Evolutionary conservation across 2,113 vertebrate genomes (phyloP), one percentile per base, ranked within the genome.

Genomic region (Mesembrinibis cayennensis): DNA sequence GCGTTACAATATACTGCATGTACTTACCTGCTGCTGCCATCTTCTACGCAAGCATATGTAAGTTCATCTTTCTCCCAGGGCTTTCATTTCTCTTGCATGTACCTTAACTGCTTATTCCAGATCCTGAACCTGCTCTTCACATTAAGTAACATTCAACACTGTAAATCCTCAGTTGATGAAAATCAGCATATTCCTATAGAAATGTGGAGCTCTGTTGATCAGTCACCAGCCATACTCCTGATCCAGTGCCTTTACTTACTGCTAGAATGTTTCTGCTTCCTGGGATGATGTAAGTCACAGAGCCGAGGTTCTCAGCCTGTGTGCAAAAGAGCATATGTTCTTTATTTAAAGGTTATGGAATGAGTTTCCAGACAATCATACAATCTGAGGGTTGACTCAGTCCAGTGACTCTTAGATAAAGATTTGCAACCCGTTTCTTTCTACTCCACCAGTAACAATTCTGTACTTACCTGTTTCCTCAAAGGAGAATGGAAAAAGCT

Each of bases 151-250:
- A 8, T 40, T 85, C 40, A 53, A 30, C 16, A 7, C 8, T 78
- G 44, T 87, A 78, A 77, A 81, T 88, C 59, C 36, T 55, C n/a
- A 49, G 38, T 19, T 84, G 78, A 53, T 90, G 69, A 58, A 89
- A 81, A n/a, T 63, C 40, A 29, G 30, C 34, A 8, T 61, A 42
- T 67, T 90, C 80, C 62, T 42, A 5, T 13, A 58, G 69, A 80
- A 77, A 18, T 16, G 21, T 7, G 26, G 66, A 90, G 58, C 18
- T 81, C 21, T 84, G 49, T 29, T 74, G 30, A n/a, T 62, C 69
- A 45, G 72, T 67, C 27, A 38, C 12, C 63, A 63, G 47, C 59
- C 59, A 8, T 32, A 6, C 11, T 47, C 38, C 32, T 69, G 62
- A 44, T 14, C 40, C 52, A 22, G 32, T 45, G 18, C 36, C 47